Evolutionary conservation across 1,140 invertebrate species (phyloP), one percentile per base, ranked within the genome.

Genomic region (Temnothorax nylanderi): DNA sequence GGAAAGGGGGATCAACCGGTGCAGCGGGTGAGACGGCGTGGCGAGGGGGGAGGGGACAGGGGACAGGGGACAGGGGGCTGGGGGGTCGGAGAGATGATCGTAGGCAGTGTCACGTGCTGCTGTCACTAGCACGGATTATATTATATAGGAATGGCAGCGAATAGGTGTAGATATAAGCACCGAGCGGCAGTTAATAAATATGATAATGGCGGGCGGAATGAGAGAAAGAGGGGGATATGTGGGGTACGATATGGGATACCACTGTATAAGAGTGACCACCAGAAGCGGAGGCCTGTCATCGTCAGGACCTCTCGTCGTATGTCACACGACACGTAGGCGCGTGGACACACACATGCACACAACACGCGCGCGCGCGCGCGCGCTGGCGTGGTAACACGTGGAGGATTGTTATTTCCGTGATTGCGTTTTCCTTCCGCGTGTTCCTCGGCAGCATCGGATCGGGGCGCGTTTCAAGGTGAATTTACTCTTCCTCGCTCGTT

Each of bases 101-200:
- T 71, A 69, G 85, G 58, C 49, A 65, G 72, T 74, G 91, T 86
- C 94, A 95, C 95, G 94, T 95, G 95, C 94, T 93, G 93, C 94
- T 95, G 95, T 95, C 95, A 95, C 85, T 89, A 91, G 91, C 95
- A 94, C 93, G 94, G 94, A 94, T 94, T 94, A 94, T 94, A 94
- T 95, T 95, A 94, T 94, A 93, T 94, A 94, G 93, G 92, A 94
- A 94, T 94, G 92, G 93, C 91, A 91, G 89, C 92, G 91, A 93
- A 93, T 94, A 94, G 94, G 94, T 95, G 93, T 93, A 94, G 93
- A 93, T 95, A 94, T 94, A 93, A 93, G 92, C 92, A 93, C 90
- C 88, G 89, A 87, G 92, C 93, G 90, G 92, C 94, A 94, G 94
- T 95, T 95, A 95, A 95, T 95, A 95, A 95, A 95, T 95, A 95